Percentiles rank a stretch among this genome's conserved stretches.
These are phyloP conservation scores for Elymnias hypermnestra DNA, from an alignment of 1,140 invertebrate genomes.

Conservation along the genomic window DNA sequence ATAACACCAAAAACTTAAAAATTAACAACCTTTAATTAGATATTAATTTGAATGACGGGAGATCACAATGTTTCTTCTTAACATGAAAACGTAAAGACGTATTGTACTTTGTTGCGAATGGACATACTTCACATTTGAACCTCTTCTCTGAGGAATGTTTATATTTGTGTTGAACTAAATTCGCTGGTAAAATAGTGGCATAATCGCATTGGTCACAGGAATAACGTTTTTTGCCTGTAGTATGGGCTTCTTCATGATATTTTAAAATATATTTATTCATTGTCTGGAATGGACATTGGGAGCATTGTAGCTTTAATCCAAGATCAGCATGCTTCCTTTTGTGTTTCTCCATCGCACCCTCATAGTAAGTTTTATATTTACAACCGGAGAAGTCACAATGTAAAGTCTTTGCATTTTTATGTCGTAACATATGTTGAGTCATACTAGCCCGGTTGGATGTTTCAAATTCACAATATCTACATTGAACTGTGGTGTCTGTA, in stretches of 20 bases:
- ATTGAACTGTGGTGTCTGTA: conserved; percentile 36
- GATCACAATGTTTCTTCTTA: conserved; percentile 70
- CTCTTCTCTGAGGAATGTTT: conserved; percentile 63
- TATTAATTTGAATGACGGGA: conserved; percentile 44
- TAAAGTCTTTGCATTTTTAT: conserved; percentile 55
- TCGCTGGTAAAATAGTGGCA: conserved; percentile 56
- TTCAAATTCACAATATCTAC: conserved; percentile 58
- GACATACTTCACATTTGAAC: conserved; percentile 65
- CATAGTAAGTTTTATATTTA: conserved; percentile 59
- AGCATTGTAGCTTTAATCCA: conserved; percentile 58
- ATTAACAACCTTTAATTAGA: conserved; percentile 32
- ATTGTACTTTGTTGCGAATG: conserved; percentile 68
- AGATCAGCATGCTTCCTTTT: conserved; percentile 48
- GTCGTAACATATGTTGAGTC: conserved; percentile 57
- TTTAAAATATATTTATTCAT: conserved; percentile 67
- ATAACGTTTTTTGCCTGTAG: conserved; percentile 56
- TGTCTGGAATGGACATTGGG: conserved; percentile 54
- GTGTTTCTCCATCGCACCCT: conserved; percentile 59
- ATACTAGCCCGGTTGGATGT: conserved; percentile 44
- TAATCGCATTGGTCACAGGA: conserved; percentile 62
- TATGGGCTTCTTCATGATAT: conserved; percentile 63
- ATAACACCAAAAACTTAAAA: conserved; percentile 53
- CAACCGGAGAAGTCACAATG: conserved; percentile 50
- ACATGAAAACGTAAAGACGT: conserved; percentile 66
- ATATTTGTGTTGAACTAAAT: conserved; percentile 63